Base-by-base conservation (phyloP, 2,888 invertebrate genomes). In the Eurois occulta region DNA sequence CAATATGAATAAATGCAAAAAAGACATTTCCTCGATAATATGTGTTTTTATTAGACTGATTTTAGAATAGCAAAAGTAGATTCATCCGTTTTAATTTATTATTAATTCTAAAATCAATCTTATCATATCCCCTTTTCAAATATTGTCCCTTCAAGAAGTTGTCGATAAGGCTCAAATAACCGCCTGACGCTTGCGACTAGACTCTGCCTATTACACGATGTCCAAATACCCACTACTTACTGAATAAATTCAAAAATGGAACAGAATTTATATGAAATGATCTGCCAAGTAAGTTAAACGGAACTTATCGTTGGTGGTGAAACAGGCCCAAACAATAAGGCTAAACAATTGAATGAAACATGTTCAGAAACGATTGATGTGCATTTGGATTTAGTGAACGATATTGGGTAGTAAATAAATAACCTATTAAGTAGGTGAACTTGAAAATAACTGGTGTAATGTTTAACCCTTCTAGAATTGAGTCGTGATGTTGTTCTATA, bases 1-100 rank as follows among this genome's bases (percentile, higher is more conserved):
- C 96, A 96, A 96, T 96, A 96, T 96, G 95, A 96, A 96, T 96
- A 96, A 96, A 96, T 96, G 96, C 96, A 96, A 96, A 96, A 96
- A 96, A 96, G 95, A 96, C 95, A 96, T 96, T 96, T 96, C 96
- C 96, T 96, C 96, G 96, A 93, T 89, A 87, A 81, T 85, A 80
- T 89, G 93, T 93, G 89, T 92, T 94, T 84, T 78, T 67, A 68
- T 78, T 81, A 21, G 71, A 48, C 62, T 80, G 81, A 48, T 62
- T 64, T 81, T 72, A 48, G 72, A 81, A 68, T 21, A 35, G 1
- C 4, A 28, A 28, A 18, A 35, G 0, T 35, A 38, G 10, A 18
- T 8, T 18, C 2, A 2, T 24, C 18, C 5, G 21, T 4, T 38
- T n/a, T 32, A 32, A 46, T n/a, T 48, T 11, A n/a, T 38, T 21